Evolutionary conservation across 2,888 invertebrate species (phyloP).

Genomic region (Leptogaster cylindrica): DNA sequence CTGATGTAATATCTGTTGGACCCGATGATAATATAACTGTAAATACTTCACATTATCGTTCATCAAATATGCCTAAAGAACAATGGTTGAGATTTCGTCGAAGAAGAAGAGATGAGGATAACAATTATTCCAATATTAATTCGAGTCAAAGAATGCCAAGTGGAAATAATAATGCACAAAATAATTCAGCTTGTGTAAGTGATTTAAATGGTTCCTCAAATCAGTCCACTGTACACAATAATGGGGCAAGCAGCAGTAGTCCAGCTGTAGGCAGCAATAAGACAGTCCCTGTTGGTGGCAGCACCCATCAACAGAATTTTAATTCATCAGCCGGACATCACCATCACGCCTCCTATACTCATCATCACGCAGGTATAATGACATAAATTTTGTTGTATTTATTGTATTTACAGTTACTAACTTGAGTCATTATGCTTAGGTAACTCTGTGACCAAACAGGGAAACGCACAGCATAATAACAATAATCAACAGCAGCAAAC

Average conservation of each 20-base stretch:
- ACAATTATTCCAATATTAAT: constrained; percentile 46
- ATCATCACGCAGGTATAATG: constrained; percentile 45
- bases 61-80: constrained; percentile 56
- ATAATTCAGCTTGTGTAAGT: neutral
- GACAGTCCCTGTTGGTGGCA: neutral
- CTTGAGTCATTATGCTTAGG: too few relatives aligned
- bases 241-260: constrained; percentile 11
- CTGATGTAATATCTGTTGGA: constrained; percentile 49
- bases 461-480: constrained; percentile 15
- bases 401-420: neutral
- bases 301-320: constrained; percentile 25
- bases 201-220: neutral
- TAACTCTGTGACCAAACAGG: constrained; percentile 43
- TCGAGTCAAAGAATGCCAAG: constrained; percentile 29
- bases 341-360: constrained; percentile 45
- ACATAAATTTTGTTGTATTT: neutral
- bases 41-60: constrained; percentile 41
- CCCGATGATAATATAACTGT: constrained; percentile 28
- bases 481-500: constrained; percentile 55
- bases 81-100: constrained; percentile 62
- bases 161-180: constrained; percentile 23
- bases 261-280: neutral
- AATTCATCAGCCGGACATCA: constrained; percentile 30
- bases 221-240: constrained; percentile 21
- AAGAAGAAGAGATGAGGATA: constrained; percentile 61